These are phyloP conservation scores for Caenorhabditis brenneri DNA, from an alignment of 1,140 invertebrate genomes.

Conservation along the genomic window DNA sequence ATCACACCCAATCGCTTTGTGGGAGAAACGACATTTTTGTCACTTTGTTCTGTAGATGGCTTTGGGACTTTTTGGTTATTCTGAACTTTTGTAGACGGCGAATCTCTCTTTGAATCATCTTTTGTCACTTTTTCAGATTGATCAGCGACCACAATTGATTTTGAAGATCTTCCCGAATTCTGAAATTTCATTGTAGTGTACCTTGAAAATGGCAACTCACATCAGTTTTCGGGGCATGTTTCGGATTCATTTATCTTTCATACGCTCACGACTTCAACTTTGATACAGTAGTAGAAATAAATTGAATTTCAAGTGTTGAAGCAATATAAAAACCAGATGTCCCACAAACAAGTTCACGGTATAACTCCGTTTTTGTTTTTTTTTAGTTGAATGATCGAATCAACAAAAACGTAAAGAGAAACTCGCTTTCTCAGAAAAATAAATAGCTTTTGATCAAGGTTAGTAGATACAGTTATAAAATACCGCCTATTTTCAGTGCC, in stretches of 20 bases:
- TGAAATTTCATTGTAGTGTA: not conserved
- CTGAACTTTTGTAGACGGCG: not conserved
- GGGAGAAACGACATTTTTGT: not conserved
- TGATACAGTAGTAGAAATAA: not conserved
- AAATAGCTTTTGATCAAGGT: no score
- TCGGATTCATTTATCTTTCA: not conserved
- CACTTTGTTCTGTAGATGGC: not conserved
- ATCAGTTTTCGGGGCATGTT: not conserved
- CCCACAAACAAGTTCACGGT: no score
- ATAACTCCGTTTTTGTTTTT: no score
- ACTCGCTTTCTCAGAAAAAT: no score
- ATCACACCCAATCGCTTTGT: not conserved
- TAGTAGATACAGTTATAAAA: no score
- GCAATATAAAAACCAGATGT: no score
- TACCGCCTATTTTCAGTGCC: no score
- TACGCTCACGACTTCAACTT: constrained; percentile 3
- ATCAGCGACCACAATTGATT: not conserved
- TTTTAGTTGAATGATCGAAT: no score
- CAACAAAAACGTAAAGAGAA: no score
- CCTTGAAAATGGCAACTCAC: not conserved
- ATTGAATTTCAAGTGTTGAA: no score
- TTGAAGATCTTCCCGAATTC: not conserved
- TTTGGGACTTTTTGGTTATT: not conserved
- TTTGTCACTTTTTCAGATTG: not conserved
- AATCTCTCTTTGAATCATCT: not conserved